phyloP scores from a whole-genome alignment of 1,140 invertebrate species.

The Ridgeia piscesae region DNA sequence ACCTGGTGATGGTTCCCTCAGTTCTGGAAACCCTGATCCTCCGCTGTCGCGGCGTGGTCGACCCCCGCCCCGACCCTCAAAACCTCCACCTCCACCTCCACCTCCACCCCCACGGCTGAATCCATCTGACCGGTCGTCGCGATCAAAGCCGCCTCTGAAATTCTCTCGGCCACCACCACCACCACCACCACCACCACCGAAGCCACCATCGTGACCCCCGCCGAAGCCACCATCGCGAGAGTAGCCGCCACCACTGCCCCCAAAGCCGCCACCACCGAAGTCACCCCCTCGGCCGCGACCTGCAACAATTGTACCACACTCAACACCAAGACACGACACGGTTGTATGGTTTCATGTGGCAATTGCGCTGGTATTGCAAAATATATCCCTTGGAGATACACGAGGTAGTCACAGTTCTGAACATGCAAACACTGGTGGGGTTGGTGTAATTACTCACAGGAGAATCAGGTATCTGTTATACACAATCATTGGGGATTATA shows the following conservation, averaged over 20 bases:
- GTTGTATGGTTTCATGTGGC: too few relatives aligned
- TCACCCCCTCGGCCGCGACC: not conserved
- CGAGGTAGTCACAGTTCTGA: too few relatives aligned
- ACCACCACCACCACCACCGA: slow-evolving; percentile 23
- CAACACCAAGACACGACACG: too few relatives aligned
- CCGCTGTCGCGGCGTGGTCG: not conserved
- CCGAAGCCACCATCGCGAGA: not conserved
- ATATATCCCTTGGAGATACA: too few relatives aligned
- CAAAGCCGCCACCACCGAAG: not conserved
- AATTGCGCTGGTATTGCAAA: too few relatives aligned
- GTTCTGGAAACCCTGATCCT: not conserved
- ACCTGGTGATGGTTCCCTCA: not conserved
- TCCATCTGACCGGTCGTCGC: not conserved
- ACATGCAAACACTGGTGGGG: too few relatives aligned
- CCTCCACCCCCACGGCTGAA: not conserved
- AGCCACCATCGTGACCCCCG: not conserved
- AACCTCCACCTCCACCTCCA: not conserved
- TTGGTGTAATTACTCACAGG: too few relatives aligned
- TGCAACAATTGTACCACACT: not conserved
- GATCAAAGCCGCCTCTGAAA: not conserved
- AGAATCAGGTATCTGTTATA: too few relatives aligned
- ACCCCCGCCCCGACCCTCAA: not conserved
- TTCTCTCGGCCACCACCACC: slow-evolving; percentile 16
- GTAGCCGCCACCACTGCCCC: slow-evolving; percentile 6
- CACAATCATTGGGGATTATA: too few relatives aligned